These are phyloP conservation scores for Lepus timidus DNA, from an alignment of 2,113 vertebrate species.

Conservation along the genomic window DNA sequence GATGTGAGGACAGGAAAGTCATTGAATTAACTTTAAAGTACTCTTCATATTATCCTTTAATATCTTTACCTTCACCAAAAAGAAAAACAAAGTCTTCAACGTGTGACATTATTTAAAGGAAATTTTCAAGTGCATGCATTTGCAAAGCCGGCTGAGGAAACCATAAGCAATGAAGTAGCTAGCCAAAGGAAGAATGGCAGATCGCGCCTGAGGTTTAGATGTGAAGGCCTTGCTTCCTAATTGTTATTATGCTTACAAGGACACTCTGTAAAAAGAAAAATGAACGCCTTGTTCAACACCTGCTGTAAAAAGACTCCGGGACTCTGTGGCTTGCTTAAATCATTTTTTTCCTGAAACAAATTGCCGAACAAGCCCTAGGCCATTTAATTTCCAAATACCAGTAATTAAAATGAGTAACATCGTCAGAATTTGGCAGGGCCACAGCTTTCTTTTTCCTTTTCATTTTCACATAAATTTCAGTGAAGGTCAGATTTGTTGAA, in stretches of 20 bases:
- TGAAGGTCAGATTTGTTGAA: slow-evolving; percentile 91
- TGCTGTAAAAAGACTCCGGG: slow-evolving; percentile 87
- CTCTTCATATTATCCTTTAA: slow-evolving; percentile 58
- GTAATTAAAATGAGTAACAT: slow-evolving; percentile 92
- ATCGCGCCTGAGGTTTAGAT: slow-evolving; percentile 83
- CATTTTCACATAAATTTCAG: slow-evolving; percentile 91
- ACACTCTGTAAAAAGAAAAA: slow-evolving; percentile 88
- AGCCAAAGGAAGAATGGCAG: slow-evolving; percentile 85
- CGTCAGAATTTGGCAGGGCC: slow-evolving; percentile 86
- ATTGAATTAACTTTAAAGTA: slow-evolving; percentile 70
- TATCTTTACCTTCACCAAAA: slow-evolving; percentile 63
- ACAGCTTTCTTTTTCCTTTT: slow-evolving; percentile 86
- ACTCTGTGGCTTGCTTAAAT: slow-evolving; percentile 86
- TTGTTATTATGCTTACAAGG: slow-evolving; percentile 91
- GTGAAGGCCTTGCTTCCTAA: slow-evolving; percentile 89
- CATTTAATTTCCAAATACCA: slow-evolving; percentile 90
- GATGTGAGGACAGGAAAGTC: slow-evolving; percentile 44
- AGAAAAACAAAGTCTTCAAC: slow-evolving; percentile 54
- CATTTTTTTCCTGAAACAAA: slow-evolving; percentile 86
- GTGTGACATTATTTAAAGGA: slow-evolving; percentile 73
- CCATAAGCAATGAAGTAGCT: slow-evolving; percentile 86
- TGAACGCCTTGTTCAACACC: slow-evolving; percentile 86
- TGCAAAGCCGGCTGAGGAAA: slow-evolving; percentile 84
- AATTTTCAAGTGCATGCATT: slow-evolving; percentile 79
- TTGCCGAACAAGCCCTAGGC: slow-evolving; percentile 86